Percentiles rank a stretch among this genome's conserved stretches.
Conservation (phyloP, 2,797 vertebrate genomes). For the Chelonia mydas region DNA sequence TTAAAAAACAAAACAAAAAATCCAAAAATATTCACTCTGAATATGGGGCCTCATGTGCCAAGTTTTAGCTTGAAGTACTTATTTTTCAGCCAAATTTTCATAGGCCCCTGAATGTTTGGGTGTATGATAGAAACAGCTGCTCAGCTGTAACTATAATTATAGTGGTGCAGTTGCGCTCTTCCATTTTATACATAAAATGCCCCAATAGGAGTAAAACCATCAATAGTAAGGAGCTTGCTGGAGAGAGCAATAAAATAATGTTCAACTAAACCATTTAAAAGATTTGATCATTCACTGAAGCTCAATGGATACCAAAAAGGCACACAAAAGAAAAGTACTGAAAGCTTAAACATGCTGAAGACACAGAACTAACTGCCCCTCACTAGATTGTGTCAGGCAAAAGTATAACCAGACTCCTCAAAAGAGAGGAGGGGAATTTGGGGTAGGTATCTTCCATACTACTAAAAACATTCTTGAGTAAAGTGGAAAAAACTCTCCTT, state of each 20-base stretch:
- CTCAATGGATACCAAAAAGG: not conserved
- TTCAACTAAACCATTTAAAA: not conserved
- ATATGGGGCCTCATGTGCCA: not conserved
- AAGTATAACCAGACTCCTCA: not conserved
- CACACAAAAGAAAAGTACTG: not conserved
- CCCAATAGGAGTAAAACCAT: not conserved
- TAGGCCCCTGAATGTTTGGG: not conserved
- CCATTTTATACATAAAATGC: not conserved
- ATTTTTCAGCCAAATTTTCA: conserved; percentile 15
- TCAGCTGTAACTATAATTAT: conserved; percentile 6
- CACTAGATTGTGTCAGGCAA: not conserved
- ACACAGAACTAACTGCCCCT: not conserved
- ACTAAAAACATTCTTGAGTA: not conserved
- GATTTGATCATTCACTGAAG: not conserved
- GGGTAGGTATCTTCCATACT: not conserved
- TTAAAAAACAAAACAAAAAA: not conserved
- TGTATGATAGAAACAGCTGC: not conserved
- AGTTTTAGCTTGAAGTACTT: not conserved
- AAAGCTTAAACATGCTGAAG: not conserved
- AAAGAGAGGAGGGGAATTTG: not conserved
- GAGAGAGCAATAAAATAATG: not conserved
- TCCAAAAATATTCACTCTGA: not conserved
- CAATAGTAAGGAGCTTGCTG: not conserved
- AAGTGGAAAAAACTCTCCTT: not conserved
- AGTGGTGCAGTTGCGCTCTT: not conserved